Conservation (phyloP, 2,797 vertebrate species). For the Carduelis carduelis region DNA sequence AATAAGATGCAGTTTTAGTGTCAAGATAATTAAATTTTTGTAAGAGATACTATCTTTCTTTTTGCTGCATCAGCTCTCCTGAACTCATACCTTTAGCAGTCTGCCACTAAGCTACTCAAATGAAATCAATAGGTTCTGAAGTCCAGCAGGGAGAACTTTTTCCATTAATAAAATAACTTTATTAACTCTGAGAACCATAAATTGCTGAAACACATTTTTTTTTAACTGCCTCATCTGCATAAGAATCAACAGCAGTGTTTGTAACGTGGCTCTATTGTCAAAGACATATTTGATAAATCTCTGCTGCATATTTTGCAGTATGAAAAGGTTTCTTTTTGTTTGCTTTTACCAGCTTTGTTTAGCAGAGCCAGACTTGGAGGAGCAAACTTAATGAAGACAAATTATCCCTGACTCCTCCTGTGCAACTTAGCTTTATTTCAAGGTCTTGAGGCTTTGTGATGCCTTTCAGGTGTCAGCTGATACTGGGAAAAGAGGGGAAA, state of each 20-base stretch:
- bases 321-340: background rate
- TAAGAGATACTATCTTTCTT: background rate
- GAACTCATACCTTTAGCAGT: background rate
- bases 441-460: background rate
- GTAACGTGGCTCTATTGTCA: background rate
- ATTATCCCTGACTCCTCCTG: background rate
- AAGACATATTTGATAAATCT: background rate
- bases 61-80: slow-evolving; percentile 24
- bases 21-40: slow-evolving; percentile 54
- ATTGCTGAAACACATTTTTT: background rate
- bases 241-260: background rate
- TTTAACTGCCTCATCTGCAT: background rate
- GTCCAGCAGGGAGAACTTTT: background rate
- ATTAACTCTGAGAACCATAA: background rate
- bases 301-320: background rate
- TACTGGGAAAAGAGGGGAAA: fast-evolving
- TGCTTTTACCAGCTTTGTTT: background rate
- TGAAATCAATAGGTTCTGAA: slow-evolving; percentile 57
- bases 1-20: slow-evolving; percentile 23
- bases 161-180: slow-evolving; percentile 12
- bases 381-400: background rate
- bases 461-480: background rate
- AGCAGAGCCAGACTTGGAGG: background rate
- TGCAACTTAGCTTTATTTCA: background rate
- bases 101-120: background rate